Conservation (phyloP, 2,888 invertebrate species). For the Phyllotreta striolata region DNA sequence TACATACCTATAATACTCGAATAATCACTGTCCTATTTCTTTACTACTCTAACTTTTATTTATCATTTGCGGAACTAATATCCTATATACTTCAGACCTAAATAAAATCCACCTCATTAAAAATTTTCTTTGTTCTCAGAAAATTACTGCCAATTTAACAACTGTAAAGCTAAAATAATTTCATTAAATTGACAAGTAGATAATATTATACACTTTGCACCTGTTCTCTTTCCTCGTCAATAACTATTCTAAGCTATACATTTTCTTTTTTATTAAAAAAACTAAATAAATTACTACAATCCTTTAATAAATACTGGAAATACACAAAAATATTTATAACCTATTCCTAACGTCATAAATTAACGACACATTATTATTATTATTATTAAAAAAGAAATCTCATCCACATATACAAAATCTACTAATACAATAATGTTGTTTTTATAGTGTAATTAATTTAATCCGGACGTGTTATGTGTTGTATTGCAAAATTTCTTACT, state of each 20-base stretch:
- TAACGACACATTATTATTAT: conserved; percentile 25
- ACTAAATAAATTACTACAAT: conserved; percentile 38
- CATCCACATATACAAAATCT: conserved; percentile 9
- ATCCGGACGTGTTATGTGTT: no score
- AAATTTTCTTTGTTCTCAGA: conserved; percentile 21
- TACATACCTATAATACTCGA: conserved; percentile 44
- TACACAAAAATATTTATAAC: conserved; percentile 40
- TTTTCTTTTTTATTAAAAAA: conserved; percentile 36
- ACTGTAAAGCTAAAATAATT: neutral
- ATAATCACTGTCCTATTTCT: conserved; percentile 36
- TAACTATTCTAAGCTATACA: conserved; percentile 22
- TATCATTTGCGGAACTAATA: conserved; percentile 35
- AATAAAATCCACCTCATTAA: conserved; percentile 36
- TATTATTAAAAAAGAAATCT: conserved; percentile 4
- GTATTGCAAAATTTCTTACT: no score
- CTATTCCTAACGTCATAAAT: conserved; percentile 38
- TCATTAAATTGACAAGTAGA: conserved; percentile 26
- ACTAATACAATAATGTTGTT: conserved; percentile 2
- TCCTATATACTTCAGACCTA: conserved; percentile 44
- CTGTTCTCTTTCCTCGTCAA: conserved; percentile 17
- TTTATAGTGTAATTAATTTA: no score
- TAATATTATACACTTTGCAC: conserved; percentile 25
- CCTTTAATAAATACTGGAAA: conserved; percentile 42
- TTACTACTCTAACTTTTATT: conserved; percentile 35
- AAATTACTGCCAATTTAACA: conserved; percentile 22